These are phyloP conservation scores for Eristalinus aeneus DNA, from an alignment of 2,888 invertebrate species.

Conservation along the genomic window DNA sequence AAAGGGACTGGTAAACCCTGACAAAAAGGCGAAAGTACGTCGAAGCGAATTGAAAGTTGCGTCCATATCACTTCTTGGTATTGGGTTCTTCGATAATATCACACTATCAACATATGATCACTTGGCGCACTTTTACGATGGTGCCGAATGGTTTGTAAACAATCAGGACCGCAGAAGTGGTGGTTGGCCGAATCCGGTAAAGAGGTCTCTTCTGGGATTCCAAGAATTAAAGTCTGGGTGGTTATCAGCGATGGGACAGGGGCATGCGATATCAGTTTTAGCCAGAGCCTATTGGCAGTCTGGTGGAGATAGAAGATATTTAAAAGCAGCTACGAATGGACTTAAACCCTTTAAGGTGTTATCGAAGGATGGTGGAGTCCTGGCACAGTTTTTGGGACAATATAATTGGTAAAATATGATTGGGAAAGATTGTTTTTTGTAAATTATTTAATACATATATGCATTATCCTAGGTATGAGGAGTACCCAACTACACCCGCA, in stretches of 20 bases:
- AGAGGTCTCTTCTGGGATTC: constrained; percentile 88
- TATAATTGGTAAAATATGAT: constrained; percentile 88
- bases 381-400: constrained; percentile 91
- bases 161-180: constrained; percentile 92
- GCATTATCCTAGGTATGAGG: constrained; percentile 89
- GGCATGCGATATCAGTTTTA: constrained; percentile 97
- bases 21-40: constrained; percentile 77
- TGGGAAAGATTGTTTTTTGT: background rate
- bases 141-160: constrained; percentile 95
- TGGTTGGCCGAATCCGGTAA: constrained; percentile 96
- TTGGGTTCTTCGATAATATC: constrained; percentile 88
- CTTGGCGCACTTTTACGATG: constrained; percentile 93
- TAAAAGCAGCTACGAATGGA: constrained; percentile 91
- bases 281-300: constrained; percentile 94
- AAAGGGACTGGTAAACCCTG: constrained; percentile 89
- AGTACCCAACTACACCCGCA: constrained; percentile 97
- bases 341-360: constrained; percentile 89
- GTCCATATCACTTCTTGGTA: constrained; percentile 86
- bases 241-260: constrained; percentile 99
- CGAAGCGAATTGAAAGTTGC: constrained; percentile 82
- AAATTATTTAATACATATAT: background rate
- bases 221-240: constrained; percentile 92
- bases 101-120: constrained; percentile 92
- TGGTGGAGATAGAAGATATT: constrained; percentile 87
- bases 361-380: constrained; percentile 90